Percentiles rank a stretch among this genome's conserved stretches.
These are phyloP conservation scores for Wiebesia pumilae DNA, from an alignment of 1,140 invertebrate species.

Conservation along the genomic window DNA sequence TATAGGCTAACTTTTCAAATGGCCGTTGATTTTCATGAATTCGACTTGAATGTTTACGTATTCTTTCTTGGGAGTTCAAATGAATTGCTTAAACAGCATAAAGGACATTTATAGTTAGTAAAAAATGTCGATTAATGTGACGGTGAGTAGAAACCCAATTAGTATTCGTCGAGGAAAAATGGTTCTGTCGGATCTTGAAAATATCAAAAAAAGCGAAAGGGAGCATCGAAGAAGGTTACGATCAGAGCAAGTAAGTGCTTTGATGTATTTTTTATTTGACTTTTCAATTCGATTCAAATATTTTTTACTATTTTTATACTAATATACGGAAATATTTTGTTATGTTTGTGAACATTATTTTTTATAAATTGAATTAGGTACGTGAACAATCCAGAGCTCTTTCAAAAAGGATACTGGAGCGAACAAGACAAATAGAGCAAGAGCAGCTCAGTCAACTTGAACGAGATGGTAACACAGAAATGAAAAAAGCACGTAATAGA, in stretches of 20 bases:
- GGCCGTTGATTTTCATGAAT: slow-evolving; percentile 52
- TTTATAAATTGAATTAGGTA: slow-evolving; percentile 64
- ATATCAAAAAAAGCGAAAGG: slow-evolving; percentile 73
- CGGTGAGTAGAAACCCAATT: slow-evolving; percentile 73
- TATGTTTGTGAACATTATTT: background rate
- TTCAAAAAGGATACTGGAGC: slow-evolving; percentile 72
- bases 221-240: slow-evolving; percentile 76
- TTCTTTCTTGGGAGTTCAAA: background rate
- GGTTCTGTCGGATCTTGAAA: slow-evolving; percentile 71
- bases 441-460: slow-evolving; percentile 70
- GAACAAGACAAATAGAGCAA: slow-evolving; percentile 69
- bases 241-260: slow-evolving; percentile 71
- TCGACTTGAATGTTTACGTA: slow-evolving; percentile 49
- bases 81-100: slow-evolving; percentile 18
- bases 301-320: background rate
- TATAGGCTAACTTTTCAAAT: slow-evolving; percentile 45
- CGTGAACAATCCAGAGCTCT: slow-evolving; percentile 76
- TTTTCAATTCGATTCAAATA: background rate
- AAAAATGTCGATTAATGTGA: slow-evolving; percentile 77
- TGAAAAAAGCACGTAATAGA: slow-evolving; percentile 69
- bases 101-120: background rate
- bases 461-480: slow-evolving; percentile 68
- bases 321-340: background rate
- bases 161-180: slow-evolving; percentile 71
- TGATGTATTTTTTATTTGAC: background rate